Conservation (phyloP, 30 jellyfish, hydroid and myxozoan genomes). For the Aurelia coerulea region DNA sequence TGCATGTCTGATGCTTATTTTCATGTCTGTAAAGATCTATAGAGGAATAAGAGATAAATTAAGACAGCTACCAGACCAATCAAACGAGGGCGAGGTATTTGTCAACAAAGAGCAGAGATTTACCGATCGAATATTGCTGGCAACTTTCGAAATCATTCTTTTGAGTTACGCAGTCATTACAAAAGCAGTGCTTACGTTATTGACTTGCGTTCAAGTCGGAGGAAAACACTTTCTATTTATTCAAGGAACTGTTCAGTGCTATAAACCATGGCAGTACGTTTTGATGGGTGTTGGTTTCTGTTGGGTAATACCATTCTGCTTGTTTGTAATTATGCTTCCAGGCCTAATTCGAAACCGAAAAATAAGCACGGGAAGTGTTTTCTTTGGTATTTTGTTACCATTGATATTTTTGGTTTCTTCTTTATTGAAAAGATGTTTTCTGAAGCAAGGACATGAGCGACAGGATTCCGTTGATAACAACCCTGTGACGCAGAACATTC, state of each 20-base stretch:
- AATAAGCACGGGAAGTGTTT: background rate
- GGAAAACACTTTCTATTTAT: slow-evolving; percentile 10
- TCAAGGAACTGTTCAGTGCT: slow-evolving; percentile 53
- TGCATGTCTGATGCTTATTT: background rate
- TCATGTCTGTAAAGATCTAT: background rate
- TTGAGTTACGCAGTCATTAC: slow-evolving; percentile 24
- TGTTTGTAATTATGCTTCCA: slow-evolving; percentile 14
- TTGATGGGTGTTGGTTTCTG: slow-evolving; percentile 13
- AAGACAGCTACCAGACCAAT: too few species aligned
- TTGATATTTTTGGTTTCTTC: background rate
- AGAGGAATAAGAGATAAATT: background rate
- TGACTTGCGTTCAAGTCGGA: slow-evolving; percentile 28
- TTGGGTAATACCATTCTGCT: slow-evolving; percentile 44
- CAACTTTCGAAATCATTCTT: slow-evolving; percentile 35
- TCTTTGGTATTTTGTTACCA: slow-evolving; percentile 42
- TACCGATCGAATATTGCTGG: background rate
- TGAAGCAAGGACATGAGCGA: background rate
- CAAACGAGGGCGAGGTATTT: too few species aligned
- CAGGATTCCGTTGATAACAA: background rate
- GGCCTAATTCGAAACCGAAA: slow-evolving; percentile 5
- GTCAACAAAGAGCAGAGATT: too few species aligned
- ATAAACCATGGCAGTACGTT: slow-evolving; percentile 34
- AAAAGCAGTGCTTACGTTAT: slow-evolving; percentile 1
- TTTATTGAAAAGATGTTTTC: background rate
- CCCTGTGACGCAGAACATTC: background rate